Evolutionary conservation across 2,888 invertebrate species (phyloP), one percentile per base, ranked within the genome.

Genomic region (Dryocosmus kuriphilus): DNA sequence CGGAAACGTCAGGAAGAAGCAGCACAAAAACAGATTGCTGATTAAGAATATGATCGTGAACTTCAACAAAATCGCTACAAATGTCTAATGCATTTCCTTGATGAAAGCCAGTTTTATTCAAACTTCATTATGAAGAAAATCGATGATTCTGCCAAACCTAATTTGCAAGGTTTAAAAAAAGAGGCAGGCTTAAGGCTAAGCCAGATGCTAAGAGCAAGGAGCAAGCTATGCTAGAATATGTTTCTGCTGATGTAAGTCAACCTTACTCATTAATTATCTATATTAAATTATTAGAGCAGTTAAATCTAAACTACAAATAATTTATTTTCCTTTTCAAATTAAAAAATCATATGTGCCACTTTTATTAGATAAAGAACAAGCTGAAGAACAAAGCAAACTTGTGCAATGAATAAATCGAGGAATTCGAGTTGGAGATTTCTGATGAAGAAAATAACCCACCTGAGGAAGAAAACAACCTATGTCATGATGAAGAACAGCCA

Each of bases 11-110:
- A 19, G 19, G 7, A 30, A 16, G 55, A 79, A 8, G 1, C 16
- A 0, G 79, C 86, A 75, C 27, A 8, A 0, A 84, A 76, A 86
- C 74, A 38, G 5, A 11, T 78, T 8, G 85, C 46, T 6, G 78
- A 83, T 24, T 86, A 88, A 62, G 74, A 85, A 24, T 88, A 88
- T 77, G 78, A 87, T 16, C 57, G 61, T 1, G 81, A 87, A 78
- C 41, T 87, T 16, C 82, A 84, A 14, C 89, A 90, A 65, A 83
- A 88, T 63, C 85, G 86, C 57, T 89, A 90, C 60, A 90, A 89
- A 76, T 82, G 86, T 41, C 82, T 91, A 4, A 89, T 89, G 88
- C 90, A 90, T 79, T 84, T 91, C 11, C 65, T 91, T 9, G 85
- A 80, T 4, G 79, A 84, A 60, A 90, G 90, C 76, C 83, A 91